Base-by-base conservation (phyloP, 2,797 vertebrate genomes). In the Spatula clypeata region DNA sequence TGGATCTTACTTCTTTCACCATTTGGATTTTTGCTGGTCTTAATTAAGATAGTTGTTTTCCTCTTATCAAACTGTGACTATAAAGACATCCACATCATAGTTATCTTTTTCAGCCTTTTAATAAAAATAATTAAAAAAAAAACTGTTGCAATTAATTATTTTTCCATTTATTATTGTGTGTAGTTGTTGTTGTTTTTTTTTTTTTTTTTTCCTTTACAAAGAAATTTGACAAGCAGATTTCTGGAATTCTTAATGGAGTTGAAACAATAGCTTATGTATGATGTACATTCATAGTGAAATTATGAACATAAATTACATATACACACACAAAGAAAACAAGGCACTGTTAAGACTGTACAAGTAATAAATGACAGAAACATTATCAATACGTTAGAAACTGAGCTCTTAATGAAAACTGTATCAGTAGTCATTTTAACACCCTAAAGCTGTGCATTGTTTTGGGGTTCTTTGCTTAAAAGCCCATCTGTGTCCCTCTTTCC, bases 401-500 rank as follows among this genome's bases (percentile, higher is more conserved):
- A 74, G 29, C 40, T 84, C 23, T 14, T 45, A 10, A 40, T 14
- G 72, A 79, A 73, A 83, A 74, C 27, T 19, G 3, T 42, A 24
- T 47, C 61, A 32, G n/a, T 29, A 49, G 16, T 18, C 36, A 26
- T 15, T 65, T 80, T 32, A 65, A 61, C 93, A 92, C 83, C 96
- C 97, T 99, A 99, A 72, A 99, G 97, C 65, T 97, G 97, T 47
- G 98, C 81, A 32, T 96, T 97, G 70, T 55, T 90, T 23, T 88
- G 81, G 40, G 95, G 27, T 20, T 97, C 86, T 62, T 42, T 87
- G 34, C 84, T 95, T 40, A 87, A 80, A 9, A 97, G 93, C 76
- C 97, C 97, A 44, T 49, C 95, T 7, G 97, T 81, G 79, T 98
- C 98, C 94, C 99, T 98, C 94, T 99, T 99, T 47, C 99, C 99